Evolutionary conservation across 2,113 vertebrate species (phyloP), one percentile per base, ranked within the genome.

Genomic region (Atlantisia rogersi): DNA sequence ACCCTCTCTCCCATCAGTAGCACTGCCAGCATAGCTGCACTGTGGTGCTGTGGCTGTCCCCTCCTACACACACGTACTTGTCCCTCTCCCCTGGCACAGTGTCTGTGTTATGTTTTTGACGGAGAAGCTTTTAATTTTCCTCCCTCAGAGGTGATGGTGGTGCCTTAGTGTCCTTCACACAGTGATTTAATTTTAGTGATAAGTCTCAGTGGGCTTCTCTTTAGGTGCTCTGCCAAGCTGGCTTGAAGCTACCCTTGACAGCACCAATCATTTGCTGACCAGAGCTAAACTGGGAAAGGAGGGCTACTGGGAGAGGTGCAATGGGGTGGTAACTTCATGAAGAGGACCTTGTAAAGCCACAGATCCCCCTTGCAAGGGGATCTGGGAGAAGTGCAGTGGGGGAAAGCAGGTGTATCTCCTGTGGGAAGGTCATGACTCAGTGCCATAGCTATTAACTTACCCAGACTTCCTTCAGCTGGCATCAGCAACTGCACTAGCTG

Each of bases 361-460:
- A 59, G 24, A 59, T 81, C 4, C 5, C 24, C 35, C 22, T 77
- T 60, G 14, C 12, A 65, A 35, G 28, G 14, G 3, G 1, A 8
- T 28, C n/a, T 76, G 28, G 73, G 59, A 81, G 39, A 81, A 65
- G 9, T 11, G 20, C 39, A 53, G 9, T 6, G 7, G 5, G 17
- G 13, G 7, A 39, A 88, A 83, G 15, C n/a, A 74, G 10, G 19
- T 15, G 1, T 58, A 2, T 65, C 13, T 78, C 20, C 48, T 4
- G 14, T 3, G 3, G 12, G 12, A 84, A n/a, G 17, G 15, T 40
- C 29, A 9, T 44, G 56, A 8, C 5, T 83, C 1, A 0, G n/a
- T 71, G 71, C 1, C 2, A 44, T 59, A 37, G 39, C 28, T 73
- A 19, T 64, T 52, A 56, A 39, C 50, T 85, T 28, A 25, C 46